Percentiles rank a stretch among this genome's conserved stretches.
Conservation (phyloP, 2,113 vertebrate genomes). For the Embiotoca jacksoni region DNA sequence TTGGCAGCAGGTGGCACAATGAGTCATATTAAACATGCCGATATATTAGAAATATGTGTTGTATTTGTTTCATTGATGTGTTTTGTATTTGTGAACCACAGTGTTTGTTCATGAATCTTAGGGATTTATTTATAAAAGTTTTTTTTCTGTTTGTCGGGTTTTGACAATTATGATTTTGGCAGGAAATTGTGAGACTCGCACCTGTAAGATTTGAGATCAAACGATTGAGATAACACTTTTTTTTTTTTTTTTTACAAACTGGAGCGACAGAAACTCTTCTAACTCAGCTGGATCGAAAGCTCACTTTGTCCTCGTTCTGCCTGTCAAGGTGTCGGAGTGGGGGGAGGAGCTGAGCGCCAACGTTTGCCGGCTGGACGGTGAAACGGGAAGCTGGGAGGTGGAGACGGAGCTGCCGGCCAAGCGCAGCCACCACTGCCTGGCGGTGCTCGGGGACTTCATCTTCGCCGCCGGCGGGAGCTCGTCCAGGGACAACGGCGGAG, state of each 20-base stretch:
- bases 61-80: no score
- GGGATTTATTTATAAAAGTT: no score
- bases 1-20: no score
- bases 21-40: no score
- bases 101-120: no score
- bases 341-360: slow-evolving; percentile 94
- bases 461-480: slow-evolving; percentile 93
- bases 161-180: no score
- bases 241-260: background rate
- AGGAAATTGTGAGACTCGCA: no score
- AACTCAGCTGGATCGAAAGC: no score
- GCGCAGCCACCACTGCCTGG: slow-evolving; percentile 93
- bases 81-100: no score
- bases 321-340: slow-evolving; percentile 86
- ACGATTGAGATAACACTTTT: background rate
- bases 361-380: slow-evolving; percentile 89
- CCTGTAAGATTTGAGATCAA: no score
- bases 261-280: background rate
- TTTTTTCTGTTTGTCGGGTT: no score
- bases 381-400: slow-evolving; percentile 86
- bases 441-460: slow-evolving; percentile 93
- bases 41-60: no score
- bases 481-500: slow-evolving; percentile 92
- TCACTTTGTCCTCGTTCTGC: background rate
- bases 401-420: slow-evolving; percentile 91